Evolutionary conservation across 1,140 invertebrate species (phyloP).

Genomic region (Hycleus phaleratus): DNA sequence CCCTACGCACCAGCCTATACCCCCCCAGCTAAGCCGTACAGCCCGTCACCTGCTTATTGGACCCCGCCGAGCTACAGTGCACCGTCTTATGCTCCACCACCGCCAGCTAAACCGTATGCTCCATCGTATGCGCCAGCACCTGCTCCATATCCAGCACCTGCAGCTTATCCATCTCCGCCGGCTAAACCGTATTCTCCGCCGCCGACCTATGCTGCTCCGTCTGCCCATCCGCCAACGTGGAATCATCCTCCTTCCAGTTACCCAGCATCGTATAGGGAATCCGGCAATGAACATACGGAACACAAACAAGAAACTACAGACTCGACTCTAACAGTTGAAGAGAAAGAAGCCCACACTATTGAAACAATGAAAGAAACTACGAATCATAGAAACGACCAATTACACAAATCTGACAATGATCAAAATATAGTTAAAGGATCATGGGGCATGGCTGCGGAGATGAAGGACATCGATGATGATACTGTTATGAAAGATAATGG

Average conservation of each 20-base stretch:
- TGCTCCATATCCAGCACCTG: slow-evolving; percentile 6
- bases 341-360: slow-evolving; percentile 26
- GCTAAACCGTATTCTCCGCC: slow-evolving; percentile 3
- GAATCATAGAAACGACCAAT: neutral
- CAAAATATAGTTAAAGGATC: no score
- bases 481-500: no score
- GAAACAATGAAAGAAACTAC: slow-evolving; percentile 26
- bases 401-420: no score
- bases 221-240: slow-evolving; percentile 12
- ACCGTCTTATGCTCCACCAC: slow-evolving; percentile 5
- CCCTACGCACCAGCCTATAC: slow-evolving; percentile 15
- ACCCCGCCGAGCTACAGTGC: slow-evolving; percentile 14
- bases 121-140: slow-evolving; percentile 6
- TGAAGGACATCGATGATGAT: no score
- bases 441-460: no score
- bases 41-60: slow-evolving; percentile 9
- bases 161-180: slow-evolving; percentile 1
- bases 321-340: neutral
- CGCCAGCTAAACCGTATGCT: slow-evolving; percentile 6
- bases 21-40: slow-evolving; percentile 8
- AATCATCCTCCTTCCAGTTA: neutral
- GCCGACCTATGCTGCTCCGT: slow-evolving; percentile 5
- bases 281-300: slow-evolving; percentile 4
- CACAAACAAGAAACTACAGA: neutral
- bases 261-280: slow-evolving; percentile 9